These are phyloP conservation scores for Saccostrea echinata DNA, from an alignment of 1,140 invertebrate species.

Conservation along the genomic window DNA sequence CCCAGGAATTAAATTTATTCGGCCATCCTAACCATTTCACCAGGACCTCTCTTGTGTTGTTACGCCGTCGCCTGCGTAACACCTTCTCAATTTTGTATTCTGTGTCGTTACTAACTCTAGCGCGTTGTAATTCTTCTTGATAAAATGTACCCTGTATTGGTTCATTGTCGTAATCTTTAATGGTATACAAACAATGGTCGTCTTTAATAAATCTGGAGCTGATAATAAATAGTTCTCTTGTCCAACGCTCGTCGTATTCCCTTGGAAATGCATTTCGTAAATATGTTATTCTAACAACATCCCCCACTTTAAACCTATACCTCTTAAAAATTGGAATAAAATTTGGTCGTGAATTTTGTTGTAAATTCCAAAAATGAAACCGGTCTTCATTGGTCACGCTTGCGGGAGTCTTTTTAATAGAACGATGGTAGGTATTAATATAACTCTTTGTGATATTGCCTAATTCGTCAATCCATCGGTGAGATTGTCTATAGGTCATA, in stretches of 20 bases:
- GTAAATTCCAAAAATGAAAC: constrained; percentile 27
- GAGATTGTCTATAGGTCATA: too few relatives aligned
- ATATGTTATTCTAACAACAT: constrained; percentile 2
- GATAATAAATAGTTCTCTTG: constrained; percentile 38
- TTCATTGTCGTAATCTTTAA: constrained; percentile 20
- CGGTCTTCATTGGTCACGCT: constrained; percentile 44
- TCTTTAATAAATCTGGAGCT: constrained; percentile 13
- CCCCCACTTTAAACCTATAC: constrained; percentile 29
- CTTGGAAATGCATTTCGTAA: constrained; percentile 6
- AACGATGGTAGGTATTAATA: constrained; percentile 43
- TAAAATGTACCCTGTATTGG: constrained; percentile 20
- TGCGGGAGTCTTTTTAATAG: constrained; percentile 42
- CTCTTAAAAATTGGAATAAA: background rate
- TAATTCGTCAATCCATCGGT: constrained; percentile 42
- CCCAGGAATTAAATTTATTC: constrained; percentile 38
- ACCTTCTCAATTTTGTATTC: constrained; percentile 39
- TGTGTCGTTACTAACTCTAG: constrained; percentile 12
- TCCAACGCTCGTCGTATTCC: constrained; percentile 44
- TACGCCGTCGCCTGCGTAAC: too few relatives aligned
- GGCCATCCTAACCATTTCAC: constrained; percentile 46
- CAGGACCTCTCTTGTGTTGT: background rate
- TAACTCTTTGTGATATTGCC: constrained; percentile 34
- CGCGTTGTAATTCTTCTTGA: constrained; percentile 30
- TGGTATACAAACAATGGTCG: constrained; percentile 9
- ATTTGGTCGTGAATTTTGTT: background rate